Conservation (phyloP, 1,140 invertebrate species). For the Papilio helenus region DNA sequence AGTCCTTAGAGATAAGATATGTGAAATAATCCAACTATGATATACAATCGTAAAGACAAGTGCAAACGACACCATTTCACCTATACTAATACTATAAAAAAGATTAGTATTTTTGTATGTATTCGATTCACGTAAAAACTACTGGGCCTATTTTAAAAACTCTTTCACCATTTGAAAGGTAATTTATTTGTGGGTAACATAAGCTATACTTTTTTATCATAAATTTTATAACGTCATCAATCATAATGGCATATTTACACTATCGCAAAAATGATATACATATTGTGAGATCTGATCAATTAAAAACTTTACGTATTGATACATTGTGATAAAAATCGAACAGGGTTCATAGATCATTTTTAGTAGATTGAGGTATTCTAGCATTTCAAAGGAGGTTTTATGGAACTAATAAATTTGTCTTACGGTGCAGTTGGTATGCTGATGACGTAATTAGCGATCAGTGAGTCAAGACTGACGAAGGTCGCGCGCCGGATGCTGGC, state of each 20-base stretch:
- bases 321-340: too few species aligned
- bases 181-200: too few species aligned
- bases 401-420: slow-evolving; percentile 15
- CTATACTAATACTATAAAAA: too few species aligned
- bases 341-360: too few species aligned
- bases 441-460: slow-evolving; percentile 66
- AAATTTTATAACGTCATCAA: not conserved
- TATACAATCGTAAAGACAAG: not conserved
- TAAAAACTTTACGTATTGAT: too few species aligned
- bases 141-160: too few species aligned
- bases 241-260: not conserved
- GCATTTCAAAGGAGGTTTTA: not conserved
- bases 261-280: not conserved
- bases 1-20: not conserved
- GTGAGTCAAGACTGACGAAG: slow-evolving; percentile 72
- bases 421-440: slow-evolving; percentile 43
- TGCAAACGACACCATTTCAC: not conserved
- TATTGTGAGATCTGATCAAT: too few species aligned
- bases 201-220: too few species aligned
- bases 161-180: too few species aligned
- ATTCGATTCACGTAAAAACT: too few species aligned
- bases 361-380: not conserved
- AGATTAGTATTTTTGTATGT: too few species aligned
- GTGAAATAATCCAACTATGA: not conserved
- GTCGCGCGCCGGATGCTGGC: slow-evolving; percentile 67